These are phyloP conservation scores for Rattus rattus DNA, from an alignment of 2,113 vertebrate genomes.

Conservation along the genomic window DNA sequence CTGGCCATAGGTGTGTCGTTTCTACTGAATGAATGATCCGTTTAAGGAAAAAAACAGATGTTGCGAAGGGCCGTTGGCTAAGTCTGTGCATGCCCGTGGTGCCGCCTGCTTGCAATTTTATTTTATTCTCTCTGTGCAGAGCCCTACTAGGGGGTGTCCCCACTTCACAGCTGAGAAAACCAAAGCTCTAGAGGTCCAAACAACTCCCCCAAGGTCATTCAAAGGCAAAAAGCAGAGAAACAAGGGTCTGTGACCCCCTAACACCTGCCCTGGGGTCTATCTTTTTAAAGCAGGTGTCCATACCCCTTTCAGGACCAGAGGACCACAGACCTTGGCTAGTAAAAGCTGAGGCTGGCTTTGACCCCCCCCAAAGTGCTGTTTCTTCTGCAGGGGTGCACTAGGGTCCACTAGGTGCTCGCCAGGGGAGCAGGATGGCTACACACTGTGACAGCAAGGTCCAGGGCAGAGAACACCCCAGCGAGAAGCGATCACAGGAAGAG, in stretches of 20 bases:
- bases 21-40: background rate
- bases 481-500: background rate
- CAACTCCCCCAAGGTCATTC: background rate
- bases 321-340: background rate
- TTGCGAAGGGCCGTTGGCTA: background rate
- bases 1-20: background rate
- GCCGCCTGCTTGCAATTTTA: background rate
- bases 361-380: background rate
- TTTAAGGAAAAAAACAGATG: background rate
- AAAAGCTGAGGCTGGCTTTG: background rate
- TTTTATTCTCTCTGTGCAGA: background rate
- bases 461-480: background rate
- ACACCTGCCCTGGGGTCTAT: background rate
- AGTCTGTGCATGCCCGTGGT: background rate
- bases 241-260: background rate
- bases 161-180: constrained; percentile 32
- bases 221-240: constrained; percentile 7
- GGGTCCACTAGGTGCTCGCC: background rate
- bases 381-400: background rate
- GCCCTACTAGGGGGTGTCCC: background rate
- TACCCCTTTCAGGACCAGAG: background rate
- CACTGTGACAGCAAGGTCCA: background rate
- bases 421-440: background rate
- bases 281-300: background rate
- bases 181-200: background rate